Evolutionary conservation across 2,797 vertebrate species (phyloP), one percentile per base, ranked within the genome.

Genomic region (Danionella dracula): DNA sequence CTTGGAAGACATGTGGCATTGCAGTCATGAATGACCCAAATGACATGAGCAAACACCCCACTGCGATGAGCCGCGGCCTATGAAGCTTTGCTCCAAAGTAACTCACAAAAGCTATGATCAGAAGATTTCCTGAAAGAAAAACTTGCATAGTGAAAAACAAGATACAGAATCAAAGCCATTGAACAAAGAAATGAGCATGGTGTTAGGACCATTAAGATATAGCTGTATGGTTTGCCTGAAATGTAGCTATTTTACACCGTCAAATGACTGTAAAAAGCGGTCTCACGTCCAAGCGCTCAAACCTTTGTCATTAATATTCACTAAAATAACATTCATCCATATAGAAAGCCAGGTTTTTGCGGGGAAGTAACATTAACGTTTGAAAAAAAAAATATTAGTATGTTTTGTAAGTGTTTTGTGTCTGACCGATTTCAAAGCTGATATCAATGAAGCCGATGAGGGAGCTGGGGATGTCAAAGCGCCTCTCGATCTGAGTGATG

Each of bases 401-500:
- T n/a, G n/a, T n/a, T n/a, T n/a, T n/a, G n/a, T n/a, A 27, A 27
- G 6, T 6, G 23, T 16, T 7, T 42, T 12, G 4, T 23, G 46
- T 35, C 79, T 78, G 86, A 97, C 95, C 95, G 65, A 95, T 92
- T 87, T 98, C 94, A 68, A 98, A 98, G 78, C 94, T 93, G 75
- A 93, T 94, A 45, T 95, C 96, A 62, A 97, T 93, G 44, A 94
- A 85, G 32, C 95, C 94, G n/a, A 92, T 91, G 55, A 94, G 78
- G 7, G 93, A 94, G 71, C 94, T 92, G 1, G 94, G 90, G 64
- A 97, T 91, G 51, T 96, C 92, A 21, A 98, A 98, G 11, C 94
- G 92, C 63, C 93, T 89, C 81, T 98, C 95, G 50, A 98, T 93
- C 79, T 97, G 94, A 1, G 93, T 97, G 66, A 94, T 86, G 77